phyloP scores from a whole-genome alignment of 1,140 invertebrate genomes.

The Philopotamus ludificatus region DNA sequence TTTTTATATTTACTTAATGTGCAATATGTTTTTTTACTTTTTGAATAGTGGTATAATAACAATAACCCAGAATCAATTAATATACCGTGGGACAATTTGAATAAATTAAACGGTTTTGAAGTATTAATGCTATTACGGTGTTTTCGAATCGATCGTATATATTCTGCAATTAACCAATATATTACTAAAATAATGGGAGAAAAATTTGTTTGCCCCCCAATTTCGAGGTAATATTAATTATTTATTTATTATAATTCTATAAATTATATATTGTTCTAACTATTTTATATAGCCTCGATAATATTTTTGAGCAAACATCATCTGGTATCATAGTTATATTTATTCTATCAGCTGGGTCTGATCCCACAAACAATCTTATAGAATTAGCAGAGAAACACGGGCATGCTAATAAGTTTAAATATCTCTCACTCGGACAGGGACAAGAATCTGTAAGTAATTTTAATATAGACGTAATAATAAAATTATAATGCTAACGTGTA shows the following conservation, averaged over 20 bases:
- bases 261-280: slow-evolving; percentile 10
- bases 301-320: slow-evolving; percentile 79
- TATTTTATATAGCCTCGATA: slow-evolving; percentile 62
- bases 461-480: neutral
- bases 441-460: slow-evolving; percentile 66
- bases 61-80: slow-evolving; percentile 70
- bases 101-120: slow-evolving; percentile 67
- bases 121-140: slow-evolving; percentile 79
- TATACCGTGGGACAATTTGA: slow-evolving; percentile 69
- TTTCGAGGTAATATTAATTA: slow-evolving; percentile 57
- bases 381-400: slow-evolving; percentile 76
- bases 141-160: slow-evolving; percentile 84
- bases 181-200: slow-evolving; percentile 80
- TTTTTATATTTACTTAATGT: slow-evolving; percentile 7
- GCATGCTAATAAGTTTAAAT: slow-evolving; percentile 73
- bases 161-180: slow-evolving; percentile 74
- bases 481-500: neutral
- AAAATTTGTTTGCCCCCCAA: slow-evolving; percentile 80
- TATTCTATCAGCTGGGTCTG: slow-evolving; percentile 83
- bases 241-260: slow-evolving; percentile 1
- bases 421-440: slow-evolving; percentile 84
- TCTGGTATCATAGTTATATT: slow-evolving; percentile 80
- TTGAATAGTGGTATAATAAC: slow-evolving; percentile 74
- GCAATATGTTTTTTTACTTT: too few species aligned
- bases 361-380: slow-evolving; percentile 85